Conservation (phyloP, 2,888 invertebrate genomes). For the Dynastes hyllus region DNA sequence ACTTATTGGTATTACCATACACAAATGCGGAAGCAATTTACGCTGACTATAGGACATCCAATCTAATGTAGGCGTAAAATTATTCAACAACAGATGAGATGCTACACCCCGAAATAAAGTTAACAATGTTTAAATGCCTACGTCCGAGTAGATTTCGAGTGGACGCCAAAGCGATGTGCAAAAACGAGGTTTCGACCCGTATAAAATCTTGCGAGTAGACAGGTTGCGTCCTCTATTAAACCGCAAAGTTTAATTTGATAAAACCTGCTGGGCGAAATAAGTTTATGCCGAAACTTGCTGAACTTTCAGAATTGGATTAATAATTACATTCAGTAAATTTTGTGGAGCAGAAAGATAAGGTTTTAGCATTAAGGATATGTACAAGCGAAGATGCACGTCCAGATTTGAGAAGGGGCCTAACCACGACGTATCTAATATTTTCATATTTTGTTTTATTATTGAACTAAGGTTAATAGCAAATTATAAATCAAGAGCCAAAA, state of each 20-base stretch:
- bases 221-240: background rate
- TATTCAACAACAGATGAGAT: background rate
- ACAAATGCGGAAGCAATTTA: too few relatives aligned
- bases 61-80: background rate
- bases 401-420: background rate
- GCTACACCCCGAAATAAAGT: background rate
- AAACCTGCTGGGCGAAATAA: background rate
- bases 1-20: too few relatives aligned
- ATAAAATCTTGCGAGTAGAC: too few relatives aligned
- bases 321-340: background rate
- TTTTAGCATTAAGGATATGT: background rate
- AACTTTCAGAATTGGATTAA: background rate
- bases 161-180: background rate
- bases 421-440: background rate
- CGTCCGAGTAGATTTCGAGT: background rate
- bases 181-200: background rate
- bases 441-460: background rate
- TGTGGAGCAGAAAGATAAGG: background rate
- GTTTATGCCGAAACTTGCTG: background rate
- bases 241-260: slow-evolving; percentile 17
- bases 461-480: background rate
- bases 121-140: background rate
- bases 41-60: too few relatives aligned
- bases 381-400: background rate
- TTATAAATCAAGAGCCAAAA: too few relatives aligned